Conservation (phyloP, 2,888 invertebrate species). For the Plebejus argus region DNA sequence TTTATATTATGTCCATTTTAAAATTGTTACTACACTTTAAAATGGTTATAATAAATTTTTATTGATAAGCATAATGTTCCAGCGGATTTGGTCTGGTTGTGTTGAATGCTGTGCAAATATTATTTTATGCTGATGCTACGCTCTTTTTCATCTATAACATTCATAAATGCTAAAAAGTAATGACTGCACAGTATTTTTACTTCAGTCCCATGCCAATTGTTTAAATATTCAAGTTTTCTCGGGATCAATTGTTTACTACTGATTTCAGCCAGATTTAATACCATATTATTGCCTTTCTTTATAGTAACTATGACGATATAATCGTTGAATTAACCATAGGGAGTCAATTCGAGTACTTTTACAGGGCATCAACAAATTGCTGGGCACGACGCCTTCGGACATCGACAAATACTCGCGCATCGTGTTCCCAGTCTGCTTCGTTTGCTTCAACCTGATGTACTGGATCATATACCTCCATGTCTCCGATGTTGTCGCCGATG, state of each 20-base stretch:
- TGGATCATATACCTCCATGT: constrained; percentile 98
- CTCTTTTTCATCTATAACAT: background rate
- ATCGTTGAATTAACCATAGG: constrained; percentile 40
- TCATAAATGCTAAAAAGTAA: background rate
- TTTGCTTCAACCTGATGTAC: constrained; percentile 99
- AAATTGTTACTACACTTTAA: background rate
- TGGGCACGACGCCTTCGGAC: constrained; percentile 96
- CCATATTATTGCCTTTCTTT: too few species aligned
- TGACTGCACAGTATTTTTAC: too few species aligned
- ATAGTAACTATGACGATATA: constrained; percentile 2
- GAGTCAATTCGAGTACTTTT: constrained; percentile 54
- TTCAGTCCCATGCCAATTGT: too few species aligned
- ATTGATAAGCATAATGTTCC: too few species aligned
- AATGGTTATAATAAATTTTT: too few species aligned
- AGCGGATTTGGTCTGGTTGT: too few species aligned
- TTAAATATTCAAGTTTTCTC: too few species aligned
- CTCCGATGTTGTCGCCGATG: constrained; percentile 96
- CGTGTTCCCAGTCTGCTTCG: constrained; percentile 98
- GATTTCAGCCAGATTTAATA: too few species aligned
- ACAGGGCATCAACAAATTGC: constrained; percentile 92
- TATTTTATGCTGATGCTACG: background rate
- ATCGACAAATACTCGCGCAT: constrained; percentile 99
- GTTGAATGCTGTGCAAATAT: too few species aligned
- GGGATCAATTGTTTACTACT: too few species aligned
- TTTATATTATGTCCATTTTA: background rate